Percentiles rank a stretch among this genome's conserved stretches.
These are phyloP conservation scores for Thamnophis elegans DNA, from an alignment of 2,797 vertebrate genomes.

Conservation along the genomic window DNA sequence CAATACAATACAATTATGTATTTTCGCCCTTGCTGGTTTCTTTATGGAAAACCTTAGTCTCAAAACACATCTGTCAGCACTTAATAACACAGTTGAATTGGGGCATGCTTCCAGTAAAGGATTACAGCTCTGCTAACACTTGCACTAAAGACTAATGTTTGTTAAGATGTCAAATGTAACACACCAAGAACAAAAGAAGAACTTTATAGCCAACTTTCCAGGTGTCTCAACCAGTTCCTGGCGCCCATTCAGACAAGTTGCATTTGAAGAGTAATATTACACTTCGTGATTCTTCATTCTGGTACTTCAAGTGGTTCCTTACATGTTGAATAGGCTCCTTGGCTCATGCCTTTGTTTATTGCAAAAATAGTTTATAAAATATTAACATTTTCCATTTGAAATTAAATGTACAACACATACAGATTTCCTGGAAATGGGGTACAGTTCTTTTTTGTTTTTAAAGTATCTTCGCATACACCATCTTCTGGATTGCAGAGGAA, in stretches of 20 bases:
- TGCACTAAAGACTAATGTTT: constrained; percentile 70
- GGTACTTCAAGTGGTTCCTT: constrained; percentile 69
- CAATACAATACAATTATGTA: constrained; percentile 8
- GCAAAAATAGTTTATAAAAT: constrained; percentile 75
- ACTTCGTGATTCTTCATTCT: constrained; percentile 67
- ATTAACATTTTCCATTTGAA: constrained; percentile 67
- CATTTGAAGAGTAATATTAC: constrained; percentile 64
- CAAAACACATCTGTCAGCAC: constrained; percentile 59
- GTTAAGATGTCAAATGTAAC: constrained; percentile 69
- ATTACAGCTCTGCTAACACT: constrained; percentile 68
- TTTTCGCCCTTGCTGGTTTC: constrained; percentile 42
- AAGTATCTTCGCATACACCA: constrained; percentile 65
- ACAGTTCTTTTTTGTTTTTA: constrained; percentile 35
- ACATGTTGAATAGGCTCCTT: constrained; percentile 61
- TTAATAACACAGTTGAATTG: constrained; percentile 58
- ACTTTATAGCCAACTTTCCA: constrained; percentile 68
- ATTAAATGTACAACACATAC: constrained; percentile 72
- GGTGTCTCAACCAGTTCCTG: constrained; percentile 62
- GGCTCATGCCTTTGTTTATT: constrained; percentile 76
- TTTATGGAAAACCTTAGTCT: constrained; percentile 62
- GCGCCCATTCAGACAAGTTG: constrained; percentile 65
- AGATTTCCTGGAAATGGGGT: constrained; percentile 58
- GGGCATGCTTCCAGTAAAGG: constrained; percentile 70
- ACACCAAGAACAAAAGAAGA: constrained; percentile 66
- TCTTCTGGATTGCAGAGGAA: constrained; percentile 67